Evolutionary conservation across 2,888 invertebrate species (phyloP).

Genomic region (Notodonta ziczac): DNA sequence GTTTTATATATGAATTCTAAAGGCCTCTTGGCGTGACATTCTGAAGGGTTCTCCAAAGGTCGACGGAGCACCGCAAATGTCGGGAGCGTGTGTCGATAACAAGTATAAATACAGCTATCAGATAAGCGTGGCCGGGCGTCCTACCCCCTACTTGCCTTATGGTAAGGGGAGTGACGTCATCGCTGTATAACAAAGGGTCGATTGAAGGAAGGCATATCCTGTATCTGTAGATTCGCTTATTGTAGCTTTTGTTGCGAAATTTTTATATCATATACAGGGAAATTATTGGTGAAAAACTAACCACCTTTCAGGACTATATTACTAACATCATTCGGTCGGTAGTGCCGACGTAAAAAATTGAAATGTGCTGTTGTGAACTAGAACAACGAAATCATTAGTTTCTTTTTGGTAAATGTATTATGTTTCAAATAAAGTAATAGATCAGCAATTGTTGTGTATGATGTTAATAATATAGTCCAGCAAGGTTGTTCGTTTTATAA

Average conservation of each 20-base stretch:
- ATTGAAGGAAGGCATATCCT: not conserved
- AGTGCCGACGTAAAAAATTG: too few relatives aligned
- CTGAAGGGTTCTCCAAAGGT: slow-evolving; percentile 37
- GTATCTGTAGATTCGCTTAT: not conserved
- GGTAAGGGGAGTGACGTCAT: slow-evolving; percentile 2
- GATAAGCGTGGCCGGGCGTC: slow-evolving; percentile 19
- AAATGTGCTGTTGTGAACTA: too few relatives aligned
- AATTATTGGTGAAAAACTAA: too few relatives aligned
- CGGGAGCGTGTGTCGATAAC: slow-evolving; percentile 35
- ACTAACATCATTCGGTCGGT: too few relatives aligned
- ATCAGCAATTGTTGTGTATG: too few relatives aligned
- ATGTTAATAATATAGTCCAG: too few relatives aligned
- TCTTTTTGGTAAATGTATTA: too few relatives aligned
- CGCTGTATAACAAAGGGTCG: not conserved
- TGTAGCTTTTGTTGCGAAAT: not conserved
- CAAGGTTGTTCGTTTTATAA: too few relatives aligned
- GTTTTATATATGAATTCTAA: slow-evolving; percentile 8
- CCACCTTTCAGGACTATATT: too few relatives aligned
- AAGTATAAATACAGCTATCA: slow-evolving; percentile 29
- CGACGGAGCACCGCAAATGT: slow-evolving; percentile 33
- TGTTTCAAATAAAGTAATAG: too few relatives aligned
- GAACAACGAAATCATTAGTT: too few relatives aligned
- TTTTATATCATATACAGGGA: too few relatives aligned
- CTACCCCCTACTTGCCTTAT: not conserved
- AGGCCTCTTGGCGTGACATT: slow-evolving; percentile 22